These are phyloP conservation scores for Menidia beryllina DNA, from an alignment of 2,113 vertebrate genomes.

Conservation along the genomic window DNA sequence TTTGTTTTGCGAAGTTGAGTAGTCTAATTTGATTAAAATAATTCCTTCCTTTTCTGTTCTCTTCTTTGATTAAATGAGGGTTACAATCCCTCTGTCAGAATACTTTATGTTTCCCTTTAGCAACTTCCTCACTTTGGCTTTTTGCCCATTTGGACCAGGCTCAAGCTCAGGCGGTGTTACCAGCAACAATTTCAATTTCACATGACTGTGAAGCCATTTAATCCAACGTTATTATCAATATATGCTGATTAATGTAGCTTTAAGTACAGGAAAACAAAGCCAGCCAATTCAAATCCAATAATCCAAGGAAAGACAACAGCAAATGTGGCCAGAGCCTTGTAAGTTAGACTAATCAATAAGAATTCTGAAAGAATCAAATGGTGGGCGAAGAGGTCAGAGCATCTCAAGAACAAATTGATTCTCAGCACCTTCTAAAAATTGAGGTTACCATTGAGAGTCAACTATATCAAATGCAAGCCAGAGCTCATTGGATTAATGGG, in stretches of 20 bases:
- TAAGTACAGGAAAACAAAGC: conserved; percentile 53
- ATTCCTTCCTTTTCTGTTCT: background rate
- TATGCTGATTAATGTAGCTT: conserved; percentile 46
- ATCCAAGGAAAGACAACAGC: conserved; percentile 41
- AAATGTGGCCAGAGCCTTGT: conserved; percentile 45
- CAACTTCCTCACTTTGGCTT: background rate
- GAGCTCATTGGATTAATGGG: conserved; percentile 60
- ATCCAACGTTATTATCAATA: conserved; percentile 46
- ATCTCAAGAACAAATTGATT: conserved; percentile 75
- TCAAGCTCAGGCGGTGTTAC: conserved; percentile 30
- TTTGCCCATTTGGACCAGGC: conserved; percentile 27
- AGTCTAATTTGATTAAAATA: background rate
- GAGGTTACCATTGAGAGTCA: conserved; percentile 67
- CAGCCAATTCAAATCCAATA: conserved; percentile 67
- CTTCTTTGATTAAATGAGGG: background rate
- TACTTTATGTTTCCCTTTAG: background rate
- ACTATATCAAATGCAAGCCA: conserved; percentile 57
- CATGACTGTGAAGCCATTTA: conserved; percentile 39
- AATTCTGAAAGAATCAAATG: conserved; percentile 72
- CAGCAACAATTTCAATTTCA: conserved; percentile 32
- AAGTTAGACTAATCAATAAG: conserved; percentile 68
- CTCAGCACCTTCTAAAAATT: conserved; percentile 67
- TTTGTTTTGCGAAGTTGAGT: background rate
- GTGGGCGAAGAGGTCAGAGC: conserved; percentile 62
- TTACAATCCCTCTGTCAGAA: background rate